Evolutionary conservation across 2,797 vertebrate species (phyloP).

Genomic region (Moxostoma hubbsi): DNA sequence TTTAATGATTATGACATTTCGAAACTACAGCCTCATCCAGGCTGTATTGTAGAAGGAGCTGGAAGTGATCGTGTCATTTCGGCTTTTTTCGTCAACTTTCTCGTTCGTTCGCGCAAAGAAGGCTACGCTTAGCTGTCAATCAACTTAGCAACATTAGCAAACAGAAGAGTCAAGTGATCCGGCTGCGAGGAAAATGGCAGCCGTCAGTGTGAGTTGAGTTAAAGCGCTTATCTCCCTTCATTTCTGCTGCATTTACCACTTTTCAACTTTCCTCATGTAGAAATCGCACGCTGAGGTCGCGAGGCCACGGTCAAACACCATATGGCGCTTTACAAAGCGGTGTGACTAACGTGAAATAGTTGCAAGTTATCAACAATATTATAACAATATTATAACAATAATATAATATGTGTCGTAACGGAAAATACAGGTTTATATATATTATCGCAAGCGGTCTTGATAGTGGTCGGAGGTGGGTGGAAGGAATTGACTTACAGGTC

Average conservation of each 20-base stretch:
- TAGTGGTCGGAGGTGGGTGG: constrained; percentile 16
- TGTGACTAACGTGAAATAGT: not conserved
- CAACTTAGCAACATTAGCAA: constrained; percentile 50
- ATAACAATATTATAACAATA: constrained; percentile 2
- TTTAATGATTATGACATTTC: not conserved
- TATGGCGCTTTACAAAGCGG: constrained; percentile 2
- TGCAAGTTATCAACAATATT: not conserved
- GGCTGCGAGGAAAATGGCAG: constrained; percentile 71
- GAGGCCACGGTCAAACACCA: constrained; percentile 28
- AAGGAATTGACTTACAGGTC: constrained; percentile 57
- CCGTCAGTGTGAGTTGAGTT: constrained; percentile 71
- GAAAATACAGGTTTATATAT: not conserved
- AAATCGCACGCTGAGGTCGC: constrained; percentile 26
- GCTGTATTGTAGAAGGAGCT: not conserved
- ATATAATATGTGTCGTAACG: not conserved
- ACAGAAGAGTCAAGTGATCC: constrained; percentile 42
- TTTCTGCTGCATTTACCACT: not conserved
- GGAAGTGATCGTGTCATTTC: not conserved
- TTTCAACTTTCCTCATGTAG: constrained; percentile 23
- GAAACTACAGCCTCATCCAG: not conserved
- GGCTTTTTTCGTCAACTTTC: constrained; percentile 30
- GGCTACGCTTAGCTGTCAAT: constrained; percentile 61
- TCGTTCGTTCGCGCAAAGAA: constrained; percentile 20
- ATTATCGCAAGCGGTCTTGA: not conserved
- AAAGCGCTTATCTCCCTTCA: constrained; percentile 32